Conservation (phyloP, 1,140 invertebrate species). For the Diachasma alloeum region DNA sequence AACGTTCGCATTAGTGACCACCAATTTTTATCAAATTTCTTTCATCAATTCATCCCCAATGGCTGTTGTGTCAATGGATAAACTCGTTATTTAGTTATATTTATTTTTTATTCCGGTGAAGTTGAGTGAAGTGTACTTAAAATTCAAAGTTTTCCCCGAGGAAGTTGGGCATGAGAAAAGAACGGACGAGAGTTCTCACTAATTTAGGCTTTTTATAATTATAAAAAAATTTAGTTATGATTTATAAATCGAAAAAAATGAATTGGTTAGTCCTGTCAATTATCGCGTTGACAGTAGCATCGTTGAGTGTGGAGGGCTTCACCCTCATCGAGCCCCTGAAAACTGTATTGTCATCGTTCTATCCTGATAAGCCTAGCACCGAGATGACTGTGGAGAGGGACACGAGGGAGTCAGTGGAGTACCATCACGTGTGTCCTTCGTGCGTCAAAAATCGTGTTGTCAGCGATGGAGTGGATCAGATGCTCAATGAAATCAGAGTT, state of each 20-base stretch:
- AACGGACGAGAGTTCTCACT: slow-evolving; percentile 22
- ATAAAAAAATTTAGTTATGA: not conserved
- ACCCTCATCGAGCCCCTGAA: slow-evolving; percentile 51
- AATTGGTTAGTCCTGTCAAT: slow-evolving; percentile 1
- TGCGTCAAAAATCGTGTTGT: slow-evolving; percentile 52
- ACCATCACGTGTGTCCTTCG: slow-evolving; percentile 41
- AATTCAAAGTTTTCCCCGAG: not conserved
- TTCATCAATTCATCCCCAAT: not conserved
- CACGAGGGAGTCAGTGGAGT: slow-evolving; percentile 6
- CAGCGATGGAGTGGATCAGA: slow-evolving; percentile 45
- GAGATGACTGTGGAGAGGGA: not conserved
- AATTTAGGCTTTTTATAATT: slow-evolving; percentile 18
- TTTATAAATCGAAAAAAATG: slow-evolving; percentile 8
- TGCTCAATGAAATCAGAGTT: slow-evolving; percentile 70
- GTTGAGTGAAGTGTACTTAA: not conserved
- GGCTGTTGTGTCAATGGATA: not conserved
- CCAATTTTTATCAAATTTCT: slow-evolving; percentile 3
- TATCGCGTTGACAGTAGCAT: slow-evolving; percentile 30
- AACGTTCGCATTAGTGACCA: slow-evolving; percentile 36
- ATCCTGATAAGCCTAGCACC: slow-evolving; percentile 36
- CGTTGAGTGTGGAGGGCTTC: slow-evolving; percentile 10
- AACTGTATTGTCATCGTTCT: slow-evolving; percentile 47
- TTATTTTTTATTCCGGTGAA: not conserved
- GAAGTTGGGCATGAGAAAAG: not conserved
- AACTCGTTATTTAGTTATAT: not conserved